Conservation (phyloP, 1,140 invertebrate genomes). For the Listronotus oregonensis region DNA sequence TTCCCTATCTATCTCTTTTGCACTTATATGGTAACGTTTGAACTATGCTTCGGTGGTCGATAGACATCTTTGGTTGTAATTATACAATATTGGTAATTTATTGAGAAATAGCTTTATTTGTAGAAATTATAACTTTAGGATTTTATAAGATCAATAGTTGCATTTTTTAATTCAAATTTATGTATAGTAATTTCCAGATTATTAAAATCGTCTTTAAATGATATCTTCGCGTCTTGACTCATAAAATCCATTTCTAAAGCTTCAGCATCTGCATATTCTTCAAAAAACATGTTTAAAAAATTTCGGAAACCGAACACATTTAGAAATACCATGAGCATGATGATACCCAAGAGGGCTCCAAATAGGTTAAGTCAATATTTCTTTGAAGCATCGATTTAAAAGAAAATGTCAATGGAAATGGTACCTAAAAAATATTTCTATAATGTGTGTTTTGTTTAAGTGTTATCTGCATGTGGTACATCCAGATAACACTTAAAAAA, state of each 20-base stretch:
- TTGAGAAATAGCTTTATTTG: no score
- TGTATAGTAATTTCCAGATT: conserved; percentile 69
- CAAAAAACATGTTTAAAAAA: conserved; percentile 94
- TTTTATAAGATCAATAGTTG: background rate
- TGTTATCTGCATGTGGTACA: no score
- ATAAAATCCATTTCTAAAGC: background rate
- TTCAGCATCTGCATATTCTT: conserved; percentile 1
- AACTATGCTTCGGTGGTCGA: no score
- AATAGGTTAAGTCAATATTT: conserved; percentile 88
- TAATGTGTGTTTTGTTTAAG: no score
- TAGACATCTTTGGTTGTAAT: no score
- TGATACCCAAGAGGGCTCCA: conserved; percentile 98
- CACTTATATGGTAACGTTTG: no score
- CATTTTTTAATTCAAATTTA: conserved; percentile 2
- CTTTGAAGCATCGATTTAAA: conserved; percentile 99
- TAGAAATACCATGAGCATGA: conserved; percentile 99
- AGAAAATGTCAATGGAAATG: conserved; percentile 93
- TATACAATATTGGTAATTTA: no score
- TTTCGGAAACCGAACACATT: conserved; percentile 97
- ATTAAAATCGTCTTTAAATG: conserved; percentile 71
- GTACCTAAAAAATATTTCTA: conserved; percentile 52
- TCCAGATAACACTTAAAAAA: no score
- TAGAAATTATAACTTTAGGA: no score
- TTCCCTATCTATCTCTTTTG: no score
- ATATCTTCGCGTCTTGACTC: background rate